A percentile compares a stretch with the other conserved stretches of the same genome.
phyloP scores from a whole-genome alignment of 1,140 invertebrate genomes.

The Campodea augens region DNA sequence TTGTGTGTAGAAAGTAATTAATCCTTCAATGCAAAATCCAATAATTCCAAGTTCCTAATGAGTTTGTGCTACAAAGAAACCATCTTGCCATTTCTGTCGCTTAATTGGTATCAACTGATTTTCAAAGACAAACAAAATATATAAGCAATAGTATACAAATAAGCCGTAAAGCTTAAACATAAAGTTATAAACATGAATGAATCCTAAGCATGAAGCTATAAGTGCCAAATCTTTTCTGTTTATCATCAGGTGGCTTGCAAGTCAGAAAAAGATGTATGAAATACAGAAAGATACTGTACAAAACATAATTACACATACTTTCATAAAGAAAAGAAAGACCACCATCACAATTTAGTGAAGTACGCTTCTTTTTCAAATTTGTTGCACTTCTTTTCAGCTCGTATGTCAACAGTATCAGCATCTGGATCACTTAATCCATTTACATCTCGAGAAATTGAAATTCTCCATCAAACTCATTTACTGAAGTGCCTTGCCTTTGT shows the following conservation, averaged over 20 bases:
- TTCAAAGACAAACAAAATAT: too few relatives aligned
- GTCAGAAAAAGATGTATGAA: not conserved
- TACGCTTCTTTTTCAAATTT: constrained; percentile 3
- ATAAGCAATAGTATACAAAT: too few relatives aligned
- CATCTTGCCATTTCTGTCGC: too few relatives aligned
- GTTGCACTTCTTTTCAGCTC: constrained; percentile 32
- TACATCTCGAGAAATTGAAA: constrained; percentile 71
- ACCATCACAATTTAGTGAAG: too few relatives aligned
- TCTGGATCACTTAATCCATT: constrained; percentile 31
- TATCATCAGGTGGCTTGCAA: not conserved
- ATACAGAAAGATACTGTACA: not conserved
- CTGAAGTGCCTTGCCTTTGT: constrained; percentile 78
- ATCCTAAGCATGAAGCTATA: not conserved
- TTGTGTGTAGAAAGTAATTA: too few relatives aligned
- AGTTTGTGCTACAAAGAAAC: too few relatives aligned
- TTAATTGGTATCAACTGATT: too few relatives aligned
- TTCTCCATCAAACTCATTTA: constrained; percentile 66
- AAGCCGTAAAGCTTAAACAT: too few relatives aligned
- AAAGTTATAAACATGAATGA: not conserved
- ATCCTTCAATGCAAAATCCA: too few relatives aligned
- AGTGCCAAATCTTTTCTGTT: not conserved
- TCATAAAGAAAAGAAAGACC: too few relatives aligned
- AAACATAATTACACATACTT: not conserved
- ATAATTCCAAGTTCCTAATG: too few relatives aligned
- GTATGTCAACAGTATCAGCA: constrained; percentile 34